These are phyloP conservation scores for Hypena proboscidalis DNA, from an alignment of 2,888 invertebrate genomes.

Conservation along the genomic window DNA sequence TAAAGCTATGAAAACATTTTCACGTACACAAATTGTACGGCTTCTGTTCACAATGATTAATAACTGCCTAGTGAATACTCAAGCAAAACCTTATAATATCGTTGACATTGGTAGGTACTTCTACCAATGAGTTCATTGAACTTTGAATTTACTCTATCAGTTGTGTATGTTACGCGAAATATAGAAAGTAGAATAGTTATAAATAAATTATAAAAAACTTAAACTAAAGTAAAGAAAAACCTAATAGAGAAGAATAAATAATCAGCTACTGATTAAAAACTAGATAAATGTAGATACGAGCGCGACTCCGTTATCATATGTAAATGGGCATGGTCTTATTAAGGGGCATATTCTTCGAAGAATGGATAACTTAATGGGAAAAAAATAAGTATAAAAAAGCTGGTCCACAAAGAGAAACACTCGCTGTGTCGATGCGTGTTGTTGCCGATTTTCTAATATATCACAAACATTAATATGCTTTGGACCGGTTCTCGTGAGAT, in stretches of 20 bases:
- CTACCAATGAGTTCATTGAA: conserved; percentile 5
- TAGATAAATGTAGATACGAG: conserved; percentile 4
- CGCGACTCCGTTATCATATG: conserved; percentile 42
- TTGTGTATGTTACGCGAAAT: background rate
- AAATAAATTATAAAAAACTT: background rate
- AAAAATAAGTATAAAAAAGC: conserved; percentile 72
- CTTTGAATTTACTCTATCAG: background rate
- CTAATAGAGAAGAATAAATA: background rate
- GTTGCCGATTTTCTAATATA: conserved; percentile 83
- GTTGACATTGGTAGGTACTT: background rate
- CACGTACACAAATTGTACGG: conserved; percentile 11
- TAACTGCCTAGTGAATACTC: too few species aligned
- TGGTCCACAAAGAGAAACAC: conserved; percentile 60
- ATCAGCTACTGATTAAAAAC: conserved; percentile 2
- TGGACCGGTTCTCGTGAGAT: conserved; percentile 80
- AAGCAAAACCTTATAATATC: too few species aligned
- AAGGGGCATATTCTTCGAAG: conserved; percentile 49
- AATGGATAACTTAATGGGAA: conserved; percentile 57
- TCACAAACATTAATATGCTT: conserved; percentile 79
- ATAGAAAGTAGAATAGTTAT: conserved; percentile 6
- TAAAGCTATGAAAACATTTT: conserved; percentile 24
- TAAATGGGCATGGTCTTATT: conserved; percentile 52
- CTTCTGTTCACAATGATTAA: background rate
- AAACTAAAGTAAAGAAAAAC: background rate
- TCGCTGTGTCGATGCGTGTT: conserved; percentile 53